These are phyloP conservation scores for Apantesis nais DNA, from an alignment of 2,888 invertebrate species.

Conservation along the genomic window DNA sequence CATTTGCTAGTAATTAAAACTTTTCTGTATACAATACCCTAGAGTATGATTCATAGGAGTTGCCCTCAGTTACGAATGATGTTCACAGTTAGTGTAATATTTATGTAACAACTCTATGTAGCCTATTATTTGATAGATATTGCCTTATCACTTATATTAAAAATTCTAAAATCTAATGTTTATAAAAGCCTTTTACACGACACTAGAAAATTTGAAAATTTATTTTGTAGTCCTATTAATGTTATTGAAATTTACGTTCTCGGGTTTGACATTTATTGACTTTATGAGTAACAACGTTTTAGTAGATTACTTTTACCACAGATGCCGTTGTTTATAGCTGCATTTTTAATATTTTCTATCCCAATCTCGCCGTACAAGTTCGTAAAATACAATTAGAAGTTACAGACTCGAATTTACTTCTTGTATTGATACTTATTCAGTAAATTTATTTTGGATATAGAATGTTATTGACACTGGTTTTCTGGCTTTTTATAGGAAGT, in stretches of 20 bases:
- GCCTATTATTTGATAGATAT: no score
- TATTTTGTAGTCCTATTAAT: background rate
- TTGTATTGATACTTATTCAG: background rate
- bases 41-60: no score
- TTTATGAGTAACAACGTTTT: background rate
- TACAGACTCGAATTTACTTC: background rate
- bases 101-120: background rate
- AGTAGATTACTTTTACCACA: background rate
- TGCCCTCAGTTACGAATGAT: background rate
- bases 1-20: no score
- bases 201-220: background rate
- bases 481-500: background rate
- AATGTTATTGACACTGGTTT: background rate
- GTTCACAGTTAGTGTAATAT: background rate
- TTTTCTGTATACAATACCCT: no score
- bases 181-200: background rate
- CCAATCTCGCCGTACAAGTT: background rate
- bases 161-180: no score
- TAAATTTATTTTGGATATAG: background rate
- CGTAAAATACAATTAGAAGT: background rate
- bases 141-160: background rate
- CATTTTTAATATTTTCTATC: background rate
- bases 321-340: background rate
- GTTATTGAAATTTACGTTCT: background rate
- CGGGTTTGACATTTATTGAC: background rate